Conservation (phyloP, 2,797 vertebrate genomes). For the Nannoperca australis region DNA sequence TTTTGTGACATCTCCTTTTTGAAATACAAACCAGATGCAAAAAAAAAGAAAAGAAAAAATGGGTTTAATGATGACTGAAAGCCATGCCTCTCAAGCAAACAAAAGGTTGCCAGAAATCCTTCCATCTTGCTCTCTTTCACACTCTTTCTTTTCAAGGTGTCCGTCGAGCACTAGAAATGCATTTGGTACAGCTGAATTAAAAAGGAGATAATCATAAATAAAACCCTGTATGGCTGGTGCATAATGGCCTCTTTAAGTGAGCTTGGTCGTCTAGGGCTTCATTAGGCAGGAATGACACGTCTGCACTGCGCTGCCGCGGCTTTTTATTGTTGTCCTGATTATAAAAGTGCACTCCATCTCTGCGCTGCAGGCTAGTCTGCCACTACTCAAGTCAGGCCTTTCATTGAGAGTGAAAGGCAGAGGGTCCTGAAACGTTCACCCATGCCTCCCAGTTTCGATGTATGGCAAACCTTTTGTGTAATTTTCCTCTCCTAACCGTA, state of each 20-base stretch:
- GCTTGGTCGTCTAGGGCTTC: conserved; percentile 65
- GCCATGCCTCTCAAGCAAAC: conserved; percentile 37
- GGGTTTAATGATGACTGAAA: conserved; percentile 53
- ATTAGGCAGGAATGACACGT: conserved; percentile 78
- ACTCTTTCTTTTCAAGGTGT: conserved; percentile 61
- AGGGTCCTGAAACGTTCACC: conserved; percentile 52
- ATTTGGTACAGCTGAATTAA: conserved; percentile 53
- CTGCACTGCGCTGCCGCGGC: conserved; percentile 46
- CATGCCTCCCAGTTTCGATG: conserved; percentile 27
- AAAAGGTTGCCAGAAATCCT: conserved; percentile 41
- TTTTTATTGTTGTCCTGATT: conserved; percentile 71
- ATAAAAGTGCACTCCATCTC: conserved; percentile 78
- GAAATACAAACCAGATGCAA: conserved; percentile 42
- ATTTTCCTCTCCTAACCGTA: not conserved
- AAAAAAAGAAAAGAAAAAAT: conserved; percentile 7
- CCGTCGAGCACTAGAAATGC: conserved; percentile 48
- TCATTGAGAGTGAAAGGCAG: conserved; percentile 71
- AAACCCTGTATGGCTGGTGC: conserved; percentile 54
- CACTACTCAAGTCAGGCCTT: conserved; percentile 73
- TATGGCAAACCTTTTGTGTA: conserved; percentile 38
- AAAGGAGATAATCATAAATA: conserved; percentile 67
- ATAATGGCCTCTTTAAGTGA: conserved; percentile 74
- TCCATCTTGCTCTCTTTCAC: conserved; percentile 42
- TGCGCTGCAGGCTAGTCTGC: conserved; percentile 64
- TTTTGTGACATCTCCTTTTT: conserved; percentile 9